These are phyloP conservation scores for Hippopotamyrus pictus DNA, from an alignment of 2,797 vertebrate species.

Conservation along the genomic window DNA sequence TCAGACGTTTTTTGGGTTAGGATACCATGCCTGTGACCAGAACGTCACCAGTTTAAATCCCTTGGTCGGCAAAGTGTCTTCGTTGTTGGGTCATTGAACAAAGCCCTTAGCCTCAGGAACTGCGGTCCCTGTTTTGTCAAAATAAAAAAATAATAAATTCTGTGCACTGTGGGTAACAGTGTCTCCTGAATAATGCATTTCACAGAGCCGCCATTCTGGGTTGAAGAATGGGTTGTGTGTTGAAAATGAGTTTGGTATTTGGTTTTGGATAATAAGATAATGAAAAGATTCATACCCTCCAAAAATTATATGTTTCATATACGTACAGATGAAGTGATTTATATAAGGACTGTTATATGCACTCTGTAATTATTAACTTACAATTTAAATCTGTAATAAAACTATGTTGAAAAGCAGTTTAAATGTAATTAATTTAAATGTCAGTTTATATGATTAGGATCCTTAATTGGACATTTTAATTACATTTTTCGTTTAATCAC, in stretches of 20 bases:
- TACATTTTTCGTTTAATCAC: slow-evolving; percentile 33
- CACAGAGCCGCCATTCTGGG: background rate
- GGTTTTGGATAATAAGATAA: background rate
- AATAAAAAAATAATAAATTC: background rate
- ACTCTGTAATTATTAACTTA: background rate
- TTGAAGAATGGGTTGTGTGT: background rate
- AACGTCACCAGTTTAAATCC: background rate
- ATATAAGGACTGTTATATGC: background rate
- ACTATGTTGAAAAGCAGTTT: background rate
- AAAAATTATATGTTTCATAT: background rate
- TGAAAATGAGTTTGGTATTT: background rate
- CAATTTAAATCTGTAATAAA: background rate
- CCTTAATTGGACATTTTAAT: slow-evolving; percentile 79
- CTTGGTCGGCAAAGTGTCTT: background rate
- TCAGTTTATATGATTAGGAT: slow-evolving; percentile 77
- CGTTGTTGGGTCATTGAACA: background rate
- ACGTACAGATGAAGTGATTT: background rate
- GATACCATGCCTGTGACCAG: background rate
- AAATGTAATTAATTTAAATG: slow-evolving; percentile 80
- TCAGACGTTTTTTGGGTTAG: background rate
- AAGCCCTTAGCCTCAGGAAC: background rate
- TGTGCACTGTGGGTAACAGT: background rate
- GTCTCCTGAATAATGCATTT: background rate
- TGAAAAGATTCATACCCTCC: background rate
- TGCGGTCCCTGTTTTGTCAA: background rate